phyloP scores from a whole-genome alignment of 2,888 invertebrate genomes.

The Drosophila prolongata region DNA sequence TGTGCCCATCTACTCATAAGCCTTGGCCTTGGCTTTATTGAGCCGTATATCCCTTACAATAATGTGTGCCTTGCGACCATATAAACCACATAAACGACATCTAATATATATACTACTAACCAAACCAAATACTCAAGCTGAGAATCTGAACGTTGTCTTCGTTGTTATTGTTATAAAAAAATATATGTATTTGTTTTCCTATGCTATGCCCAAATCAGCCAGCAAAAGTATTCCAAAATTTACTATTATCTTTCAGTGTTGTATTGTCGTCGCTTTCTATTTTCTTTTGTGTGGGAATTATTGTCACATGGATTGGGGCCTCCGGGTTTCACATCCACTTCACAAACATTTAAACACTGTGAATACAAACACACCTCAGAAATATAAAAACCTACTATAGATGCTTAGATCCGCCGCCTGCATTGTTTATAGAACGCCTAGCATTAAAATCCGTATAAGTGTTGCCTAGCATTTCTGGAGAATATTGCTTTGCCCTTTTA shows the following conservation, averaged over 20 bases:
- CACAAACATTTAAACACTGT: conserved; percentile 16
- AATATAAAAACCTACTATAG: conserved; percentile 4
- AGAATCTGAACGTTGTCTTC: conserved; percentile 32
- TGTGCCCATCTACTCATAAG: conserved; percentile 40
- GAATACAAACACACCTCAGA: conserved; percentile 23
- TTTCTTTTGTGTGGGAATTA: conserved; percentile 13
- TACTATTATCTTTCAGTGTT: conserved; percentile 33
- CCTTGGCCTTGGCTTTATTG: conserved; percentile 54
- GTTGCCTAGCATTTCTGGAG: conserved; percentile 25
- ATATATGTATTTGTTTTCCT: conserved; percentile 12
- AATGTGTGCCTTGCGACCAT: conserved; percentile 71
- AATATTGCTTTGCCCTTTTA: conserved; percentile 21
- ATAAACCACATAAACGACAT: conserved; percentile 44
- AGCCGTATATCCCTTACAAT: conserved; percentile 45
- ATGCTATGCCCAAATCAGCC: conserved; percentile 12
- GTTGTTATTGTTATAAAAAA: conserved; percentile 15
- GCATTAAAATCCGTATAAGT: conserved; percentile 27
- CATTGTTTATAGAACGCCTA: conserved; percentile 20
- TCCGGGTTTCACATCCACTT: conserved; percentile 1
- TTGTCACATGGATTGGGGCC: conserved; percentile 13
- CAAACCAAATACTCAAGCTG: conserved; percentile 31
- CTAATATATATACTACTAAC: conserved; percentile 29
- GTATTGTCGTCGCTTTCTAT: conserved; percentile 35
- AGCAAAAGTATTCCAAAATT: conserved; percentile 14
- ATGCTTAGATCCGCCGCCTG: conserved; percentile 51